Percentiles rank a stretch among this genome's conserved stretches.
Conservation (phyloP, 92 coral and sea anemone species). For the Siderastrea siderea region DNA sequence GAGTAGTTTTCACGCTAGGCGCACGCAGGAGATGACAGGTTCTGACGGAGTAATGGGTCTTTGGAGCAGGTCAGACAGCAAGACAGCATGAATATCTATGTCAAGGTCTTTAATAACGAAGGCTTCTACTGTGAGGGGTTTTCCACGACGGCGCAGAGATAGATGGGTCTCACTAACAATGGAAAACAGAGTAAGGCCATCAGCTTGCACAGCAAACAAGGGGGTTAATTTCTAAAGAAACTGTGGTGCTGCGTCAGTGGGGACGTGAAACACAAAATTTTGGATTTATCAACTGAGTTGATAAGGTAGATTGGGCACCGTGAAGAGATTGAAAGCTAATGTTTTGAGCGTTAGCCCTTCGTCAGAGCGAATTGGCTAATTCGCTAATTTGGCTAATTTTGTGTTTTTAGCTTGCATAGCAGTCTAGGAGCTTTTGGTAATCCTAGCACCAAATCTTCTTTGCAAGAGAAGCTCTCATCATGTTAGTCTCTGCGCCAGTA, state of each 20-base stretch:
- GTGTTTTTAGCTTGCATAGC: background rate
- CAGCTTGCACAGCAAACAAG: conserved; percentile 19
- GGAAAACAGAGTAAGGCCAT: conserved; percentile 36
- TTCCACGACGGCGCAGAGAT: background rate
- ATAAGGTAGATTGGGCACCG: too few relatives aligned
- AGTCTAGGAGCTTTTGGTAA: conserved; percentile 45
- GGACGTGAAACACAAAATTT: too few relatives aligned
- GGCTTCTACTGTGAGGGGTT: conserved; percentile 32
- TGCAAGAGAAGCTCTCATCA: conserved; percentile 30
- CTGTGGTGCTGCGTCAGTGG: too few relatives aligned
- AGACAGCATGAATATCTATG: background rate
- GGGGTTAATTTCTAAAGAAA: too few relatives aligned
- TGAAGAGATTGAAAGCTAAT: too few relatives aligned
- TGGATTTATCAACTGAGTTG: too few relatives aligned
- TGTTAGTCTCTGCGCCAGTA: conserved; percentile 28
- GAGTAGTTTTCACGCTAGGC: background rate
- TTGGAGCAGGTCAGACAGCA: background rate
- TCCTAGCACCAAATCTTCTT: conserved; percentile 25
- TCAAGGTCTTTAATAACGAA: conserved; percentile 36
- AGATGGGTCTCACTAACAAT: conserved; percentile 38
- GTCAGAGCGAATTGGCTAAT: too few relatives aligned
- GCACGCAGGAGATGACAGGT: background rate
- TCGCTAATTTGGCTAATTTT: too few relatives aligned
- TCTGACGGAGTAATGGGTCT: too few relatives aligned
- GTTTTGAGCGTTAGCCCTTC: too few relatives aligned